These are phyloP conservation scores for Entomobrya multifasciata DNA, from an alignment of 2,888 invertebrate species.

Conservation along the genomic window DNA sequence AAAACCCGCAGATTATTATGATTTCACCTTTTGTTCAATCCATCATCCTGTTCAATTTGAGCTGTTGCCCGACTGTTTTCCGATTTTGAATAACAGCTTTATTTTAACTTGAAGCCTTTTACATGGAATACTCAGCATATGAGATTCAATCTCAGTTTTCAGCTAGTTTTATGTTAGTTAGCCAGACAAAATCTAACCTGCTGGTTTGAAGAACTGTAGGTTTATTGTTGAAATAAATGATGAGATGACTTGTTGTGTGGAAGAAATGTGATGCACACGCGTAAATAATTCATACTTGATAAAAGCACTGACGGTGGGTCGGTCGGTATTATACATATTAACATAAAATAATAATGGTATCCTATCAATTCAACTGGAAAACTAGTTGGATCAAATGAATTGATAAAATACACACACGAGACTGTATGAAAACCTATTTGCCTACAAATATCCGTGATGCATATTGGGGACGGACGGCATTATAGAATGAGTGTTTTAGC, in stretches of 20 bases:
- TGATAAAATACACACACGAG: constrained; percentile 45
- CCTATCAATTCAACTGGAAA: constrained; percentile 56
- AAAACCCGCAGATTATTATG: constrained; percentile 71
- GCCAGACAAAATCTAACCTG: constrained; percentile 10
- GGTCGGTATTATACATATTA: constrained; percentile 36
- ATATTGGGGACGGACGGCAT: too few relatives aligned
- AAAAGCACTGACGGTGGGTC: background rate
- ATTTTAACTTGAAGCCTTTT: constrained; percentile 14
- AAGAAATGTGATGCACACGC: constrained; percentile 16
- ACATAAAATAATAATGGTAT: constrained; percentile 65
- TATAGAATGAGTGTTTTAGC: background rate
- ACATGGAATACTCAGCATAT: background rate
- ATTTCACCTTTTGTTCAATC: constrained; percentile 70
- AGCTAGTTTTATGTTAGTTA: constrained; percentile 4
- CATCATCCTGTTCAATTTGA: constrained; percentile 61
- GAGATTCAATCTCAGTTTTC: constrained; percentile 49
- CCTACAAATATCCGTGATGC: background rate
- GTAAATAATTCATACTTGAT: constrained; percentile 29
- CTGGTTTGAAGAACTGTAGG: background rate
- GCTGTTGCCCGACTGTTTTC: constrained; percentile 23
- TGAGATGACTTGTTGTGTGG: background rate
- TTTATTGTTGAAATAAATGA: constrained; percentile 11
- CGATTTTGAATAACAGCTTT: constrained; percentile 41
- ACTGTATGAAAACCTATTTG: background rate
- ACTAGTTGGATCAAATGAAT: constrained; percentile 61